Percentiles rank a stretch among this genome's conserved stretches.
phyloP scores from a whole-genome alignment of 2,888 invertebrate species.

The Cephus pygmeus region DNA sequence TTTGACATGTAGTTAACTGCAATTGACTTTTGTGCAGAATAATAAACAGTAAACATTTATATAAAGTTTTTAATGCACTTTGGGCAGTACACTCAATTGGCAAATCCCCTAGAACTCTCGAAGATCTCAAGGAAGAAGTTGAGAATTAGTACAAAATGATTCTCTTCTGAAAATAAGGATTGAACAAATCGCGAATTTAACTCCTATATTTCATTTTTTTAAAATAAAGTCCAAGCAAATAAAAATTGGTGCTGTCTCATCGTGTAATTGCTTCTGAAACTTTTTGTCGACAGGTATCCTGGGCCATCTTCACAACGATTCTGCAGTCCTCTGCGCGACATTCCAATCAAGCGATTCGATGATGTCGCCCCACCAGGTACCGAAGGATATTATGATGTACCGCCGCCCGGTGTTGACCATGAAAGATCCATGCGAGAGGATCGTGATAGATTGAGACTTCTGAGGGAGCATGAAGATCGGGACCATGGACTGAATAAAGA shows the following conservation, averaged over 20 bases:
- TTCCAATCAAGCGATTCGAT: conserved; percentile 59
- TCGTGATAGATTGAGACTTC: conserved; percentile 44
- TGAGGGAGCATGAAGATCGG: conserved; percentile 53
- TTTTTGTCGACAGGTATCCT: conserved; percentile 59
- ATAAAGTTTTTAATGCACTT: not conserved
- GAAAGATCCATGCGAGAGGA: conserved; percentile 52
- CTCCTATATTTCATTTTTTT: not conserved
- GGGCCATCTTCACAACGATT: conserved; percentile 53
- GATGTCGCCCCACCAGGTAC: conserved; percentile 67
- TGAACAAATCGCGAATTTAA: not conserved
- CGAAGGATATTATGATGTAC: conserved; percentile 64
- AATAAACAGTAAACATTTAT: not conserved
- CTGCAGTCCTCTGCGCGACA: conserved; percentile 47
- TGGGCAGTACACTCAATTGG: not conserved
- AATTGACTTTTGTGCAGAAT: not conserved
- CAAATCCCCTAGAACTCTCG: not conserved
- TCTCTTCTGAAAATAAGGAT: not conserved
- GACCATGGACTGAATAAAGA: conserved; percentile 53
- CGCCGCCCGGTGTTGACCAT: conserved; percentile 62
- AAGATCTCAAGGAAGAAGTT: not conserved
- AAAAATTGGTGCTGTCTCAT: not conserved
- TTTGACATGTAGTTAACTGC: not conserved
- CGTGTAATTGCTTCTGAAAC: not conserved
- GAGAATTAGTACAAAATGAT: not conserved
- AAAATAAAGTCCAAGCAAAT: not conserved